These are phyloP conservation scores for Eurytoma californica DNA, from an alignment of 2,888 invertebrate species.

Conservation along the genomic window DNA sequence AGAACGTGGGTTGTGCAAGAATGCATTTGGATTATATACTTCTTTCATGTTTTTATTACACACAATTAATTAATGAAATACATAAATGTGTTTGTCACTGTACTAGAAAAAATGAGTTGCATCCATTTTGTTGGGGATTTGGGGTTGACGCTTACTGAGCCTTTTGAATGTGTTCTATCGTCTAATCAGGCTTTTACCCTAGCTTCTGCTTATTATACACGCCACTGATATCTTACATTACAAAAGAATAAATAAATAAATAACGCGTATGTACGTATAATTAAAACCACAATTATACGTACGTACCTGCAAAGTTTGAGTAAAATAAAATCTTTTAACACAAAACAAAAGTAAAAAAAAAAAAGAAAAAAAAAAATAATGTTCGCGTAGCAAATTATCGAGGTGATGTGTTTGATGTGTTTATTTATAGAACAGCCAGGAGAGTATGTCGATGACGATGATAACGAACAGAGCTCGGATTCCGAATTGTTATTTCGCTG, in stretches of 20 bases:
- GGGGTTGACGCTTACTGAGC: slow-evolving; percentile 58
- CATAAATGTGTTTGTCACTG: slow-evolving; percentile 45
- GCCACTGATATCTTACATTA: slow-evolving; percentile 51
- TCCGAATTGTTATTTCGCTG: slow-evolving; percentile 79
- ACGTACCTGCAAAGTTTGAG: slow-evolving; percentile 3
- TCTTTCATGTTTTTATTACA: slow-evolving; percentile 22
- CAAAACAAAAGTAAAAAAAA: slow-evolving; percentile 24
- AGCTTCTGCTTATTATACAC: slow-evolving; percentile 59
- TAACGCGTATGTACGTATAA: not conserved
- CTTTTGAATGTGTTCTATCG: slow-evolving; percentile 59
- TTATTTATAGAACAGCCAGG: slow-evolving; percentile 71
- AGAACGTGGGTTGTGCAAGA: slow-evolving; percentile 32
- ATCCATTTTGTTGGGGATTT: slow-evolving; percentile 55
- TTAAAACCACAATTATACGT: slow-evolving; percentile 8
- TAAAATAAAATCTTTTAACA: not conserved
- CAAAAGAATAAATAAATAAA: not conserved
- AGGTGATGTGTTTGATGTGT: slow-evolving; percentile 65
- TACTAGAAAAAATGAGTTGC: slow-evolving; percentile 34
- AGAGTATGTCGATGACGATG: slow-evolving; percentile 66
- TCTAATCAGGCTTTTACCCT: slow-evolving; percentile 59
- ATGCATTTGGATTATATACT: slow-evolving; percentile 24
- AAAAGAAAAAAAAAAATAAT: slow-evolving; percentile 21
- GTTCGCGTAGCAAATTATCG: slow-evolving; percentile 45
- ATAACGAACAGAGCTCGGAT: slow-evolving; percentile 72
- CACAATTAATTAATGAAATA: slow-evolving; percentile 11